phyloP scores from a whole-genome alignment of 2,888 invertebrate species.

The Microchrysa polita region DNA sequence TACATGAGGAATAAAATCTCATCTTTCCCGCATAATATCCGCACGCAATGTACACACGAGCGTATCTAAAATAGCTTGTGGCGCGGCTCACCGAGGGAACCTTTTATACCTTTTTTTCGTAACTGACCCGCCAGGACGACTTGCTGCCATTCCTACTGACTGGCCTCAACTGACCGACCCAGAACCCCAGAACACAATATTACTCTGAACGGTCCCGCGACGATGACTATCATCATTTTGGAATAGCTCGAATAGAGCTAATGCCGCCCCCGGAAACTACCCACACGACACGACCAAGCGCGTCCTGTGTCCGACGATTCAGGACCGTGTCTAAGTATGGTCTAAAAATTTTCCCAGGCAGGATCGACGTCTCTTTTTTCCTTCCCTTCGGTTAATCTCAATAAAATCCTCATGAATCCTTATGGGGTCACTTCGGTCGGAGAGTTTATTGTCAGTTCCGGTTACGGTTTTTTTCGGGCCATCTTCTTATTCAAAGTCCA shows the following conservation, averaged over 20 bases:
- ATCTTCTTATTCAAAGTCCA: background rate
- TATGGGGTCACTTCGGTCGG: conserved; percentile 31
- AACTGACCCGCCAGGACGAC: no score
- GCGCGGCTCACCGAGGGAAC: background rate
- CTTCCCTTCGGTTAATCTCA: conserved; percentile 42
- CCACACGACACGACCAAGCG: background rate
- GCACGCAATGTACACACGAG: no score
- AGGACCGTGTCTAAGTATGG: background rate
- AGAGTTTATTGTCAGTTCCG: conserved; percentile 29
- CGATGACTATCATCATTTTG: conserved; percentile 32
- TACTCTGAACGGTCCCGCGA: background rate
- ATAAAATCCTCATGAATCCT: conserved; percentile 40
- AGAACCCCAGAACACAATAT: no score
- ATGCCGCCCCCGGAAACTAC: background rate
- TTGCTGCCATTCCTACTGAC: no score
- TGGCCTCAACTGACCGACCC: no score
- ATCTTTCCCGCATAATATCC: no score
- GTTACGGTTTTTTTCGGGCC: background rate
- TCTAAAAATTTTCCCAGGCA: conserved; percentile 7
- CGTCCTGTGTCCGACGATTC: no score
- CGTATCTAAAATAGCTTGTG: no score
- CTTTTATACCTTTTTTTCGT: background rate
- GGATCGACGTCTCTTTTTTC: conserved; percentile 15
- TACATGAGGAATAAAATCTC: background rate
- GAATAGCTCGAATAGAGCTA: no score